These are phyloP conservation scores for Dermatemys mawii DNA, from an alignment of 2,113 vertebrate genomes.

Conservation along the genomic window DNA sequence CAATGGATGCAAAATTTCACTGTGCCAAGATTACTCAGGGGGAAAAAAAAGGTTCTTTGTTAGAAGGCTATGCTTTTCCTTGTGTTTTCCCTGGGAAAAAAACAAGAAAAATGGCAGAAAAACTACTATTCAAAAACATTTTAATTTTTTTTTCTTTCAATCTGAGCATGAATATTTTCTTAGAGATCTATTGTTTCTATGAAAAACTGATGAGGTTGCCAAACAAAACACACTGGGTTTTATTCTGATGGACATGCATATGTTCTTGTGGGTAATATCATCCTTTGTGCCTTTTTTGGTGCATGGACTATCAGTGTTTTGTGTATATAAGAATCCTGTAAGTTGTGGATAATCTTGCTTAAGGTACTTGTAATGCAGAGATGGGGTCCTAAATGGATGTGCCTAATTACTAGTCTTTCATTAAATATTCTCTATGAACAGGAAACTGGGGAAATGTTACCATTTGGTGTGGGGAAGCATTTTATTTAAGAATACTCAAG, in stretches of 20 bases:
- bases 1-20: neutral
- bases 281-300: neutral
- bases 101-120: neutral
- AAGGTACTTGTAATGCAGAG: neutral
- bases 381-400: neutral
- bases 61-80: neutral
- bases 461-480: neutral
- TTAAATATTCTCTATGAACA: neutral
- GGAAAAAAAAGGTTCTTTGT: constrained; percentile 22
- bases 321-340: neutral
- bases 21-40: neutral
- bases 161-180: constrained; percentile 16
- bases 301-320: neutral
- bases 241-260: neutral
- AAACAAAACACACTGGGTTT: constrained; percentile 32
- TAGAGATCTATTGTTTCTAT: constrained; percentile 17
- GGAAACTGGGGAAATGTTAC: neutral
- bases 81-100: fast-evolving
- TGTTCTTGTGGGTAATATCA: neutral
- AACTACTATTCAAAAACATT: constrained; percentile 28
- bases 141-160: neutral
- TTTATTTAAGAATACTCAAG: neutral
- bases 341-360: neutral
- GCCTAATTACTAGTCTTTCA: neutral
- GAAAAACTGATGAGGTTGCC: neutral